A percentile compares a stretch with the other conserved stretches of the same genome.
phyloP scores from a whole-genome alignment of 1,140 invertebrate genomes.

The Tetramorium alpestre region DNA sequence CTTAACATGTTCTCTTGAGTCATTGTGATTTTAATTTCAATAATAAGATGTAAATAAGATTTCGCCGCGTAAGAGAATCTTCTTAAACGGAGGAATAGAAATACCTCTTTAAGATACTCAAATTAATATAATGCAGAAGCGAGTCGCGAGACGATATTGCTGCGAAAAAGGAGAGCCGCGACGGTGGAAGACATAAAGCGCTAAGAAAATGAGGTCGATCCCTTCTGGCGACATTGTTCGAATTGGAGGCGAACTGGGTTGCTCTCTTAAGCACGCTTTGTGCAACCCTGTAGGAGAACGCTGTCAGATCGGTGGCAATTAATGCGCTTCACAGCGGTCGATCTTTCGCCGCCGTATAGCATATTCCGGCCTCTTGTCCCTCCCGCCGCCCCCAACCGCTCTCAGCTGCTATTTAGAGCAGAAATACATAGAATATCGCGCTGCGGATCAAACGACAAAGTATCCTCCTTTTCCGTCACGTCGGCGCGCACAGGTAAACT shows the following conservation, averaged over 20 bases:
- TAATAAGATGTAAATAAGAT: constrained; percentile 32
- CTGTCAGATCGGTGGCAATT: constrained; percentile 69
- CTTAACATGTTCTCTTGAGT: neutral
- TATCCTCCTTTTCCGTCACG: constrained; percentile 48
- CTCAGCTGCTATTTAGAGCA: constrained; percentile 67
- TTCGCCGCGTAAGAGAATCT: neutral
- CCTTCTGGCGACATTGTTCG: constrained; percentile 40
- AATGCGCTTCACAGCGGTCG: constrained; percentile 72
- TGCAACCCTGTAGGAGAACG: constrained; percentile 41
- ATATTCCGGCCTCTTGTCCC: constrained; percentile 60
- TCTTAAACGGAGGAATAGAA: neutral
- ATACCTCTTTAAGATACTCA: neutral
- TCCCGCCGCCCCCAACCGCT: neutral
- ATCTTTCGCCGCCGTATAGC: constrained; percentile 50
- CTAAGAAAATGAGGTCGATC: constrained; percentile 35
- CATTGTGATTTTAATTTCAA: constrained; percentile 9
- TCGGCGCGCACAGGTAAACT: constrained; percentile 33
- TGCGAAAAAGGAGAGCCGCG: constrained; percentile 5
- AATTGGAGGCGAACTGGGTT: constrained; percentile 41
- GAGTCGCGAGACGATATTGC: neutral
- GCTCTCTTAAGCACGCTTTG: constrained; percentile 58
- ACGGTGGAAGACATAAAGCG: neutral
- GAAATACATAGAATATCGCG: constrained; percentile 63
- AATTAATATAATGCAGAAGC: constrained; percentile 37
- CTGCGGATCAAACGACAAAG: constrained; percentile 56